Conservation (phyloP, 2,888 invertebrate species). For the Rhopalosiphum nymphaeae region DNA sequence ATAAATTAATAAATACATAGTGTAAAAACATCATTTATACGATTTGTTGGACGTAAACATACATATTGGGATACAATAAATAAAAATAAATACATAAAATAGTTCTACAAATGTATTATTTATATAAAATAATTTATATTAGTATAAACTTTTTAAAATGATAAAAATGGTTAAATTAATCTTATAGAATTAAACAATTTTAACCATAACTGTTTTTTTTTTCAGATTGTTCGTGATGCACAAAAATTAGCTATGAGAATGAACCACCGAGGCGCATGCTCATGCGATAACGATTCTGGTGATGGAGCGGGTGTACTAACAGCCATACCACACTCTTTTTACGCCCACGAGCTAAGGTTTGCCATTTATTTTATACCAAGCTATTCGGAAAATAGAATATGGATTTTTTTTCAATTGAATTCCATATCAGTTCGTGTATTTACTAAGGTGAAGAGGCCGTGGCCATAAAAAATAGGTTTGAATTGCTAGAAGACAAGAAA, state of each 20-base stretch:
- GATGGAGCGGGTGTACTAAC: constrained; percentile 98
- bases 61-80: not conserved
- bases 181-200: not conserved
- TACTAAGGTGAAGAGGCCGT: not conserved
- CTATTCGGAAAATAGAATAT: not conserved
- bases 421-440: not conserved
- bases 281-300: constrained; percentile 99
- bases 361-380: not conserved
- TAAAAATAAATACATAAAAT: not conserved
- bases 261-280: constrained; percentile 99
- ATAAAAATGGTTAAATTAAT: not conserved
- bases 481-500: not conserved
- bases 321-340: constrained; percentile 96
- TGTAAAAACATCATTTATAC: not conserved
- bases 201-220: constrained; percentile 55
- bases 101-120: not conserved
- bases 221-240: constrained; percentile 94
- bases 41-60: not conserved
- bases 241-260: constrained; percentile 94
- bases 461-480: not conserved
- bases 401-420: constrained; percentile 26
- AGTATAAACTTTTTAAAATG: not conserved
- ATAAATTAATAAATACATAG: not conserved
- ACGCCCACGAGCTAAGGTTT: constrained; percentile 85
- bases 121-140: not conserved